Base-by-base conservation (phyloP, 2,113 vertebrate genomes). In the Ictidomys tridecemlineatus region DNA sequence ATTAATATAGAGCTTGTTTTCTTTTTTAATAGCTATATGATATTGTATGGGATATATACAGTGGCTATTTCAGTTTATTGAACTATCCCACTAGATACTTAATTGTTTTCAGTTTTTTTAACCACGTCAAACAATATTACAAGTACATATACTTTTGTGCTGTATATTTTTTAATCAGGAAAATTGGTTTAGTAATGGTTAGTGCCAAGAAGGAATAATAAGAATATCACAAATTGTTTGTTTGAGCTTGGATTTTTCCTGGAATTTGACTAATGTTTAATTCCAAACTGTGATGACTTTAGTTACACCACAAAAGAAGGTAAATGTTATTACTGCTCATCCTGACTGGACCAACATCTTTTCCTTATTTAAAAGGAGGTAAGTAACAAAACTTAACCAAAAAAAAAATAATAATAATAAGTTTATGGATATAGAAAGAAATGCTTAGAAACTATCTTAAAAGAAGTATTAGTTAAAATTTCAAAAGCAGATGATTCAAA, bases 201-300 rank as follows among this genome's bases (percentile, higher is more conserved):
- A 92, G 56, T 92, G 22, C n/a, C 30, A 20, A 89, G 22, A 65
- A 24, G 22, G 39, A 58, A 61, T 96, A 96, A 88, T 93, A 63
- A 92, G 28, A 24, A 63, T 79, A 78, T 80, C 69, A 91, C 53
- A 80, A 69, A 63, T 88, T 97, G 10, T 94, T 72, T 76, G 72
- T 93, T 89, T 92, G 72, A 61, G 51, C 73, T 79, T 93, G 32
- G 83, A 77, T 34, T 79, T 84, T 63, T 89, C 85, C 79, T 89
- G 14, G 6, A 94, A 89, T 83, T 97, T 95, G 92, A 95, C 37
- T 65, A 67, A 48, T 74, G 86, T n/a, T 93, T 73, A 61, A 32
- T 95, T 96, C 96, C n/a, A 94, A 76, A 95, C 39, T 70, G 17
- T 77, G 26, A 8, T 89, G 17, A 93, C 61, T 96, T 94, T 85